Conservation (phyloP, 2,797 vertebrate species). For the Pempheris klunzingeri region DNA sequence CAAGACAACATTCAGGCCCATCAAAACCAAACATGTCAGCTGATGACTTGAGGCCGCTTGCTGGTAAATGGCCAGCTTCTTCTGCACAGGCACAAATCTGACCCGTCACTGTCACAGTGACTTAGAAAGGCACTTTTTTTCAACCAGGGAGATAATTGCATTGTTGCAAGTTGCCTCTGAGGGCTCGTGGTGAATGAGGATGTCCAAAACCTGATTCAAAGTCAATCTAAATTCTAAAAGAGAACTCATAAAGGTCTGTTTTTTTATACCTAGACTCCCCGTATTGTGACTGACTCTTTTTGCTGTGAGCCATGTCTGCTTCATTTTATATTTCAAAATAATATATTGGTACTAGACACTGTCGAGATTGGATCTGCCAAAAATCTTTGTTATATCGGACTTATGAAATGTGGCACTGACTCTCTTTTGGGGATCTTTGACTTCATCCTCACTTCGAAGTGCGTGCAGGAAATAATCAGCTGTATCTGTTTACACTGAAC, state of each 20-base stretch:
- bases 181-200: slow-evolving; percentile 2
- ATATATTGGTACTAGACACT: not conserved
- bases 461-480: not conserved
- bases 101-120: not conserved
- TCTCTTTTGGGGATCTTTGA: not conserved
- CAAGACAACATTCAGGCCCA: slow-evolving; percentile 1
- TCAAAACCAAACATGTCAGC: not conserved
- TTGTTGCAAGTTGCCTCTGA: slow-evolving; percentile 15
- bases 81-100: not conserved
- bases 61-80: not conserved
- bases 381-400: not conserved
- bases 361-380: not conserved
- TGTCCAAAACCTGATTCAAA: slow-evolving; percentile 5
- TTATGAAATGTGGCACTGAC: not conserved
- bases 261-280: not conserved
- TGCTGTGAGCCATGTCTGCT: not conserved
- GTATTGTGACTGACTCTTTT: not conserved
- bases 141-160: not conserved
- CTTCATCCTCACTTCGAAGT: not conserved
- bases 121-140: not conserved
- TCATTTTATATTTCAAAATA: not conserved
- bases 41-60: not conserved
- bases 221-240: too few species aligned
- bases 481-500: not conserved
- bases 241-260: too few species aligned